Conservation (phyloP, 53 echinoderm and acorn worm species). For the Apostichopus leukothele region DNA sequence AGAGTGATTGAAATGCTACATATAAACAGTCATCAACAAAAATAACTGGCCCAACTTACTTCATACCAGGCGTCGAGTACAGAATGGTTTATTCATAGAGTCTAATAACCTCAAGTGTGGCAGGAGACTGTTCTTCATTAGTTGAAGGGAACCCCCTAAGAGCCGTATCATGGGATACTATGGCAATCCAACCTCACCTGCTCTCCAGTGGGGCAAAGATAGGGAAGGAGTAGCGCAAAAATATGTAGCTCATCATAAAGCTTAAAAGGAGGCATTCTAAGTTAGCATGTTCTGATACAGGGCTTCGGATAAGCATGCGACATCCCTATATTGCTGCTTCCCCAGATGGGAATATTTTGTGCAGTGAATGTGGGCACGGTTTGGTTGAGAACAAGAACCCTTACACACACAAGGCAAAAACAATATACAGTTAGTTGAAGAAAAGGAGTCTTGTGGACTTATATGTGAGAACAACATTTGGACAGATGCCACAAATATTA, state of each 20-base stretch:
- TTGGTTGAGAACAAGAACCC: conserved; percentile 67
- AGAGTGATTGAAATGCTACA: neutral
- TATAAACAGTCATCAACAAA: conserved; percentile 46
- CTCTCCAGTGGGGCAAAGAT: conserved; percentile 64
- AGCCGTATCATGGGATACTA: conserved; percentile 56
- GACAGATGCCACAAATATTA: conserved; percentile 56
- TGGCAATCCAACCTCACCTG: conserved; percentile 50
- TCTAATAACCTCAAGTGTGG: conserved; percentile 57
- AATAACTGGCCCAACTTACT: conserved; percentile 16
- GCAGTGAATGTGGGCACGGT: conserved; percentile 64
- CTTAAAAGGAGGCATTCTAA: conserved; percentile 45
- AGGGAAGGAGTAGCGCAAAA: conserved; percentile 56
- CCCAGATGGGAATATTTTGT: conserved; percentile 59
- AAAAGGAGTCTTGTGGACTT: conserved; percentile 53
- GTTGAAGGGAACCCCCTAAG: conserved; percentile 24
- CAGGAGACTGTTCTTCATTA: conserved; percentile 37
- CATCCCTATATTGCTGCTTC: conserved; percentile 68
- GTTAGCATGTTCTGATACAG: conserved; percentile 52
- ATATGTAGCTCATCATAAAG: conserved; percentile 55
- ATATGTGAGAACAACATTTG: conserved; percentile 45
- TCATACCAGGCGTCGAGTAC: conserved; percentile 42
- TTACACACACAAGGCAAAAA: conserved; percentile 47
- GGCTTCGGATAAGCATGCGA: conserved; percentile 54
- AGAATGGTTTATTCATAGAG: conserved; percentile 56
- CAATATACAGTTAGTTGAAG: conserved; percentile 34